These are phyloP conservation scores for Numenius phaeopus DNA, from an alignment of 2,797 vertebrate species.

Conservation along the genomic window DNA sequence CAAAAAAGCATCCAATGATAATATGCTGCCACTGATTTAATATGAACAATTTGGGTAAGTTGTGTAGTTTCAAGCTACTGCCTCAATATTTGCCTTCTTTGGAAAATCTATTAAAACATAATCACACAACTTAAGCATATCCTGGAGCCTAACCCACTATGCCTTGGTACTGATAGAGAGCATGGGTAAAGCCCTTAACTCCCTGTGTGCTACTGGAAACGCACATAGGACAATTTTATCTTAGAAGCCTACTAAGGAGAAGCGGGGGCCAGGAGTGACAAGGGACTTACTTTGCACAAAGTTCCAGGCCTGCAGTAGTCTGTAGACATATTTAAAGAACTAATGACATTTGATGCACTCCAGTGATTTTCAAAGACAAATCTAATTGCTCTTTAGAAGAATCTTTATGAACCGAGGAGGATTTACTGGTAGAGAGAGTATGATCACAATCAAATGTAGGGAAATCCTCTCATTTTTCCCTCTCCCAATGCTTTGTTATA, in stretches of 20 bases:
- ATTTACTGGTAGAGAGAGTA: background rate
- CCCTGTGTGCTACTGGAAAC: background rate
- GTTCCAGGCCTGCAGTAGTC: background rate
- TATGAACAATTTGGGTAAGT: background rate
- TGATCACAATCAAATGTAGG: background rate
- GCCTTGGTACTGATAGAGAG: background rate
- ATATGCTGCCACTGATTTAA: background rate
- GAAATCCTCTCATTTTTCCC: background rate
- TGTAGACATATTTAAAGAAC: background rate
- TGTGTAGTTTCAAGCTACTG: background rate
- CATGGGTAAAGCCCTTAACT: background rate
- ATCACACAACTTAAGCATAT: background rate
- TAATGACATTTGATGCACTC: constrained; percentile 27
- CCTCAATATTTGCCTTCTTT: background rate
- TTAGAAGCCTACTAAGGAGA: background rate
- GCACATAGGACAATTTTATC: background rate
- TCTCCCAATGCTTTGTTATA: background rate
- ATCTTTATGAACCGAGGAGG: background rate
- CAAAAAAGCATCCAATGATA: background rate
- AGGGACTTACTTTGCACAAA: background rate
- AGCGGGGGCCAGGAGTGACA: background rate
- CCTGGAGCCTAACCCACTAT: background rate
- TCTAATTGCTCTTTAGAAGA: constrained; percentile 35
- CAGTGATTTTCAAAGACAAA: constrained; percentile 38
- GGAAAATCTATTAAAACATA: background rate